Evolutionary conservation across 2,888 invertebrate species (phyloP).

Genomic region (Neuroscelio doddi): DNA sequence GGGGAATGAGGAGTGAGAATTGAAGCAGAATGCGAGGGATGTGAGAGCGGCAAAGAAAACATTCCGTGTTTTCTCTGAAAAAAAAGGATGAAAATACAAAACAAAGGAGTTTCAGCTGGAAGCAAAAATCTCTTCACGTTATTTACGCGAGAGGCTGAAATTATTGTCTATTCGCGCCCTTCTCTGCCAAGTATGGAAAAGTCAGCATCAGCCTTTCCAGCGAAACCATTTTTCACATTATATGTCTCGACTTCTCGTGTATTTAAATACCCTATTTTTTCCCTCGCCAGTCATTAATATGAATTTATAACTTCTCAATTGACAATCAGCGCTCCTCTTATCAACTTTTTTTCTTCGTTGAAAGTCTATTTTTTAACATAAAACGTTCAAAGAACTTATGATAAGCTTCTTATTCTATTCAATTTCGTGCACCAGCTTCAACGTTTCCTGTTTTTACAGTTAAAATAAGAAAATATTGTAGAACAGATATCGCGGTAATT

Average conservation of each 20-base stretch:
- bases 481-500: neutral
- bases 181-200: conserved; percentile 7
- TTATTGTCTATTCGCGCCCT: conserved; percentile 24
- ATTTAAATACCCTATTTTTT: conserved; percentile 2
- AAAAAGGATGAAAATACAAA: conserved; percentile 50
- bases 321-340: neutral
- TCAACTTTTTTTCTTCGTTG: too few relatives aligned
- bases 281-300: neutral
- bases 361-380: neutral
- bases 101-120: conserved; percentile 56
- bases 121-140: conserved; percentile 52
- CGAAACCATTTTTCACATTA: conserved; percentile 17
- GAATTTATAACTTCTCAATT: conserved; percentile 15
- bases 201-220: conserved; percentile 3
- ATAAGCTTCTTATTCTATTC: conserved; percentile 4
- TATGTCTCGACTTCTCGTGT: conserved; percentile 2
- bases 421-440: neutral
- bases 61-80: conserved; percentile 28
- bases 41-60: conserved; percentile 35
- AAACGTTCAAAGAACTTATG: neutral
- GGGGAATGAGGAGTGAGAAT: conserved; percentile 29
- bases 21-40: conserved; percentile 19
- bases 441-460: neutral
- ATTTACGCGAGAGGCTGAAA: conserved; percentile 4
- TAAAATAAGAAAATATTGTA: neutral